Percentiles rank a stretch among this genome's conserved stretches.
Evolutionary conservation across 2,888 invertebrate genomes (phyloP).

Genomic region (Trachelus iudaicus): DNA sequence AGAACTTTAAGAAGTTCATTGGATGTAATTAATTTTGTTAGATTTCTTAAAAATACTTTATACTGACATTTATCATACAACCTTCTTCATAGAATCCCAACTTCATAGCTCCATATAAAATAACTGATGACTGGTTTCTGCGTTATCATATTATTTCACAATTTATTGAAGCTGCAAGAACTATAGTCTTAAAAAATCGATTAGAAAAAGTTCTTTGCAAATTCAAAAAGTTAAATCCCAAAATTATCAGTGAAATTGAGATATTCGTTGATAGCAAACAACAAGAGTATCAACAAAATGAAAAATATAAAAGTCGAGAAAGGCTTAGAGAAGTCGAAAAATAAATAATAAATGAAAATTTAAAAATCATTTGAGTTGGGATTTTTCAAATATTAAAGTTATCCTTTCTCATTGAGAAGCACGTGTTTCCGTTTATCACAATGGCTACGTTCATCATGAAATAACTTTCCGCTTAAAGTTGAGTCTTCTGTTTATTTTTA

Average conservation of each 20-base stretch:
- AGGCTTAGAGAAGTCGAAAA: background rate
- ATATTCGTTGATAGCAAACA: background rate
- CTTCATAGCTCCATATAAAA: background rate
- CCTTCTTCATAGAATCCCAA: background rate
- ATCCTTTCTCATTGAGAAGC: background rate
- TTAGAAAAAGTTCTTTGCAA: background rate
- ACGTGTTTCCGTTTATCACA: background rate
- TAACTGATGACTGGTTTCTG: background rate
- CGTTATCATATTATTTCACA: background rate
- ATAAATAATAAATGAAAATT: background rate
- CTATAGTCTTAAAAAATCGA: background rate
- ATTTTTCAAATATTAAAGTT: background rate
- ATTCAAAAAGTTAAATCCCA: background rate
- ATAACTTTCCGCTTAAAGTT: background rate
- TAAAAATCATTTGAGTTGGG: background rate
- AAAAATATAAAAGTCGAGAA: background rate
- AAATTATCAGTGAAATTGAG: background rate
- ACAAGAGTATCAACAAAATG: background rate
- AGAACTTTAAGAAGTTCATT: background rate
- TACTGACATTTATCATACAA: background rate
- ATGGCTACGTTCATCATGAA: background rate
- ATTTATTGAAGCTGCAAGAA: background rate
- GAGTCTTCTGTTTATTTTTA: background rate
- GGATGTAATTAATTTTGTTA: background rate
- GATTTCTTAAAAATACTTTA: background rate